Base-by-base conservation (phyloP, 2,113 vertebrate genomes). In the Carettochelys insculpta region DNA sequence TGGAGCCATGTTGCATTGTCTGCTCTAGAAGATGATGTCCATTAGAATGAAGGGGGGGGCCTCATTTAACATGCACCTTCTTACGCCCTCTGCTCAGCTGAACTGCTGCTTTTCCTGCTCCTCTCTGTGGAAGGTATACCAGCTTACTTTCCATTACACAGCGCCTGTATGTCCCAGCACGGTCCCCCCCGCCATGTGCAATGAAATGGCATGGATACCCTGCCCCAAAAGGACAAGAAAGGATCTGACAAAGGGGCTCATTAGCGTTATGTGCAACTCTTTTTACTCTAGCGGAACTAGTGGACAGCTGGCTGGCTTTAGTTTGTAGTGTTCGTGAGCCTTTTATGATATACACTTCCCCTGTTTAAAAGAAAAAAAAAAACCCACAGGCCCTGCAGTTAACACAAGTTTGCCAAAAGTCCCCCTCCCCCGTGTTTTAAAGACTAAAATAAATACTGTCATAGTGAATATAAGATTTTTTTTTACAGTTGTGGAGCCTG, bases 371-470 rank as follows among this genome's bases (percentile, higher is more conserved):
- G 25, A 53, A 9, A 53, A 53, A 87, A 80, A 78, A 83, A 25
- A n/a, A n/a, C n/a, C n/a, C 45, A 3, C 27, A 24, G 53, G 50
- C 24, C 82, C 87, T 89, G 38, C 50, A 84, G 82, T 83, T n/a
- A 48, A 43, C 53, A 27, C 8, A 53, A 45, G 29, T 86, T 79
- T 81, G 58, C 52, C 65, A n/a, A 77, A 86, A 94, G 56, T 56
- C 20, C 68, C 81, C 80, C 83, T 79, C 68, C 84, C 34, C n/a
- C 25, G 77, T 50, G 19, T 77, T 94, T 90, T 92, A 87, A 90
- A 88, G 92, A 93, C 82, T 96, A 25, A 11, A 85, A 93, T 56
- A 8, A 61, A 92, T 56, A 38, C 50, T 61, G 87, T 79, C 76
- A 86, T 84, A 86, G 92, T 86, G 50, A 75, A 75, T 45, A 75